These are phyloP conservation scores for Scomberomorus guttatus DNA, from an alignment of 2,797 vertebrate species.

Conservation along the genomic window DNA sequence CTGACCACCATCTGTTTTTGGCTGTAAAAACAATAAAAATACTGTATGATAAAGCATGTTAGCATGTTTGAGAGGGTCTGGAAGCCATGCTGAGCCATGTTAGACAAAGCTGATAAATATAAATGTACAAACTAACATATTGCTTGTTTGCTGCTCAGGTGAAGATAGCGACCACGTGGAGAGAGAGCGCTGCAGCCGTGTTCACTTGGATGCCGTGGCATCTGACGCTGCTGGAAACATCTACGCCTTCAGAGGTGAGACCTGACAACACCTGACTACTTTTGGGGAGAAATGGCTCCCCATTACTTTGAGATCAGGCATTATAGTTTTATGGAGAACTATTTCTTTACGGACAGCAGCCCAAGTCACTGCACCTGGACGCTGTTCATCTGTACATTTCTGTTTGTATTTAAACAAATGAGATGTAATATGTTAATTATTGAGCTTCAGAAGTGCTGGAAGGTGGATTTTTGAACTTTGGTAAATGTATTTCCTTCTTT, in stretches of 20 bases:
- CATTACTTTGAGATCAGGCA: too few relatives aligned
- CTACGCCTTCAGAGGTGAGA: conserved; percentile 88
- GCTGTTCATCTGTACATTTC: too few relatives aligned
- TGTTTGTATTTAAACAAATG: too few relatives aligned
- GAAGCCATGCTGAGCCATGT: neutral
- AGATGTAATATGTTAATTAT: too few relatives aligned
- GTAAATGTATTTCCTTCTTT: too few relatives aligned
- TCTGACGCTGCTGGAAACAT: conserved; percentile 81
- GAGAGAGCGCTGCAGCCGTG: conserved; percentile 82
- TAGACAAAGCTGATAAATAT: neutral
- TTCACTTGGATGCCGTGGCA: conserved; percentile 86
- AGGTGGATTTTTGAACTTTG: too few relatives aligned
- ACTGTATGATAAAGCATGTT: too few relatives aligned
- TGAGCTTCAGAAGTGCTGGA: too few relatives aligned
- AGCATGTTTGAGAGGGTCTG: neutral
- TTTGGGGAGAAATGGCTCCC: neutral
- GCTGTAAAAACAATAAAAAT: neutral
- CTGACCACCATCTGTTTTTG: neutral
- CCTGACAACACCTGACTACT: neutral
- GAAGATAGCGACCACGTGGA: conserved; percentile 65
- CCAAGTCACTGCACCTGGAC: too few relatives aligned
- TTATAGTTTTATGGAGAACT: too few relatives aligned
- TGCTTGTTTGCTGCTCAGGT: conserved; percentile 51
- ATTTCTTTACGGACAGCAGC: too few relatives aligned
- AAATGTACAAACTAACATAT: neutral